These are phyloP conservation scores for Oreochromis grahami DNA, from an alignment of 2,797 vertebrate genomes.

Conservation along the genomic window DNA sequence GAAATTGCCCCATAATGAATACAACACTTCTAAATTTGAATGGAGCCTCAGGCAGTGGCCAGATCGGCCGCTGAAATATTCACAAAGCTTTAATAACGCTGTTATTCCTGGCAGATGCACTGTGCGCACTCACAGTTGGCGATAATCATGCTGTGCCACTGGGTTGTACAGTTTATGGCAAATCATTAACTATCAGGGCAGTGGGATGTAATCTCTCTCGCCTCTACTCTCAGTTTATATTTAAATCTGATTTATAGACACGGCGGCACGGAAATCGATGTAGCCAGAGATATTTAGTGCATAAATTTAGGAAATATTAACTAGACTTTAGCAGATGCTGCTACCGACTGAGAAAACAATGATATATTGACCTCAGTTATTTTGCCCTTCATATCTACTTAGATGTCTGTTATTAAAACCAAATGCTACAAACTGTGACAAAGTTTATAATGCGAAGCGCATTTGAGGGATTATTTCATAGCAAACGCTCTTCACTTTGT, in stretches of 20 bases:
- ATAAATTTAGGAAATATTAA: not conserved
- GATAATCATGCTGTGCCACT: conserved; percentile 21
- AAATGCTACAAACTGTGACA: not conserved
- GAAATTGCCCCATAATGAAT: conserved; percentile 61
- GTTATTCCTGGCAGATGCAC: conserved; percentile 57
- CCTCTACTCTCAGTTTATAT: not conserved
- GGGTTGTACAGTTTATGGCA: conserved; percentile 15
- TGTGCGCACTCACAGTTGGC: conserved; percentile 23
- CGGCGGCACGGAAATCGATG: not conserved
- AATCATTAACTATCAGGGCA: conserved; percentile 18
- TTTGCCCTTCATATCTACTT: not conserved
- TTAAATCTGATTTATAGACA: not conserved
- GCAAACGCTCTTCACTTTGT: not conserved
- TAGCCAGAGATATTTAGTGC: not conserved
- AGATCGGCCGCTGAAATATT: conserved; percentile 70
- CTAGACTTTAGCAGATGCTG: not conserved
- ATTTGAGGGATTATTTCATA: conserved; percentile 4
- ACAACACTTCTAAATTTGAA: conserved; percentile 56
- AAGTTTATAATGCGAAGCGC: not conserved
- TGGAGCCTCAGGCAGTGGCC: conserved; percentile 48
- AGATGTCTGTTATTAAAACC: not conserved
- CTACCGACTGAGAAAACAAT: not conserved
- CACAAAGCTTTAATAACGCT: conserved; percentile 60
- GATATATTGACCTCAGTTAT: not conserved
- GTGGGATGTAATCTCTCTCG: not conserved